Base-by-base conservation (phyloP, 2,888 invertebrate genomes). In the Catonia carolina region DNA sequence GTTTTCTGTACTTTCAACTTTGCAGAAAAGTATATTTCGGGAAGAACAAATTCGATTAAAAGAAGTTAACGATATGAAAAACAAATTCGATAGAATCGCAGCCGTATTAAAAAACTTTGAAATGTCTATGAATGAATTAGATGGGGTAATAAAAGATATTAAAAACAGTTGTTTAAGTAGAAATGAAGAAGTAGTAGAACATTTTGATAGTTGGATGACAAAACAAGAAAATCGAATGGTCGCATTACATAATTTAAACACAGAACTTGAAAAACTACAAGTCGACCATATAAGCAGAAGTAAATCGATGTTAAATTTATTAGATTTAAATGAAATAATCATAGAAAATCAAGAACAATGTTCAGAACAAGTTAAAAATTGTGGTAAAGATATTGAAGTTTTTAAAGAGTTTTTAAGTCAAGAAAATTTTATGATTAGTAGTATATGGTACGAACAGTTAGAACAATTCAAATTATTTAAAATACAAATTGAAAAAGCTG, bases 371-470 rank as follows among this genome's bases (percentile, higher is more conserved):
- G 49, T 58, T 31, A 47, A 42, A 49, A 27, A 33, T 14, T 50
- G 53, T 20, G 53, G 53, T 33, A 31, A 20, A 17, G 53, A 58
- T 17, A 49, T 58, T 8, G 48, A 49, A 7, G 17, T 18, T 6
- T 58, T 58, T 37, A 58, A 58, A 20, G 48, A 52, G 23, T 58
- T 58, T 50, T 42, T 58, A 52, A 33, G 33, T 15, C 49, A 58
- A 42, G 58, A 58, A 39, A 58, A 58, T 36, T 39, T 53, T 3
- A 58, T 58, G 58, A 53, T 58, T 14, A 58, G 58, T 54, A 48
- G 53, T 6, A 14, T 58, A 18, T 58, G 58, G 58, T 35, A 27
- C 14, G 49, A 58, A 27, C 58, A 58, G 53, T 41, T 49, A 33
- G 58, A 58, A 5, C 49, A 58, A 35, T 47, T 58, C 4, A 53